Base-by-base conservation (phyloP, 2,113 vertebrate genomes). In the Cyphomyrus plagiostoma region DNA sequence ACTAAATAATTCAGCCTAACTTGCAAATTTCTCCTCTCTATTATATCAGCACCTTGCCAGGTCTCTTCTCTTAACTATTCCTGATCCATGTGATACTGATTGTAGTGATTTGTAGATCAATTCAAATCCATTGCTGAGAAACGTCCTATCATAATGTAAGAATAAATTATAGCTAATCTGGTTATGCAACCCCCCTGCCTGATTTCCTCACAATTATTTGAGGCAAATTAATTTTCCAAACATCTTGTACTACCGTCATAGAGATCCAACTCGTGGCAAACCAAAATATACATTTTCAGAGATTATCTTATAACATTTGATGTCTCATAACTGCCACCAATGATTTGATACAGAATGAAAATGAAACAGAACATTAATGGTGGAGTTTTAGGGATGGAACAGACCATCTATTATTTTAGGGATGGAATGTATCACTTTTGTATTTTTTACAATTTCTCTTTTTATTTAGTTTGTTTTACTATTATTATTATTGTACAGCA, bases 1-100 rank as follows among this genome's bases (percentile, higher is more conserved):
- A 21, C 48, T 87, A 46, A 46, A 89, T 89, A 80, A 89, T 42
- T 80, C 30, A 89, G 35, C 48, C 52, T 4, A 39, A 42, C 88
- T 42, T 56, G 88, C 50, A 45, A 58, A 82, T 52, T 48, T 83
- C 88, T 15, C 49, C 23, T 13, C 74, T 53, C 49, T 35, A 56
- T 82, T 42, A 53, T 19, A 11, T 52, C 2, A 53, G 19, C 48
- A 89, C 30, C 70, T 89, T 82, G 26, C 70, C 50, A 53, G n/a
- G 39, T 50, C 46, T 80, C 11, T 2, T 52, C 23, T 39, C 26
- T 56, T 52, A 56, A 83, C 83, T 83, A 56, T 83, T 56, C 8
- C 50, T 42, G 50, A 74, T 2, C 13, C n/a, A 10, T 15, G 88
- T n/a, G 49, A 48, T 0, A 23, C 26, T 58, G 45, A 88, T 74